Percentiles rank a stretch among this genome's conserved stretches.
Evolutionary conservation across 2,797 vertebrate species (phyloP).

Genomic region (Sciurus vulgaris): DNA sequence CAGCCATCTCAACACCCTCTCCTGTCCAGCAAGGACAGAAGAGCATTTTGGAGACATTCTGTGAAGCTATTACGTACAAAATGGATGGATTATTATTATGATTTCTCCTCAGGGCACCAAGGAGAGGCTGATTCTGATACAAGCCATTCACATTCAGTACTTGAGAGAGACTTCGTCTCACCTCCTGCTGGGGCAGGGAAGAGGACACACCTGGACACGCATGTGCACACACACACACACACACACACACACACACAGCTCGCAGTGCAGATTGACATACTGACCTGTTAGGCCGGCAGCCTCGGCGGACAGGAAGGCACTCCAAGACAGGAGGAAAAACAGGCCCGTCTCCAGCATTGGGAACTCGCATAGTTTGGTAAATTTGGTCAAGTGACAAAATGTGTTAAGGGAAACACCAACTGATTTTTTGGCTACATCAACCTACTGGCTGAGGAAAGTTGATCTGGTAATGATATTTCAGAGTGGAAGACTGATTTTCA

Average conservation of each 20-base stretch:
- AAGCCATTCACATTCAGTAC: background rate
- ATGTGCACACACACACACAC: background rate
- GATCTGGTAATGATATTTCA: background rate
- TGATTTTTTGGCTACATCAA: slow-evolving; percentile 5
- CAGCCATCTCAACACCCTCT: background rate
- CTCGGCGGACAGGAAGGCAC: slow-evolving; percentile 93
- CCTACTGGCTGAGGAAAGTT: background rate
- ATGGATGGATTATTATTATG: slow-evolving; percentile 34
- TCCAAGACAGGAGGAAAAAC: slow-evolving; percentile 94
- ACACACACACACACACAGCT: background rate
- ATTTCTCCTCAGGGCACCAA: background rate
- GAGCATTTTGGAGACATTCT: slow-evolving; percentile 65
- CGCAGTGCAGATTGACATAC: slow-evolving; percentile 40
- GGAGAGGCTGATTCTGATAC: slow-evolving; percentile 8
- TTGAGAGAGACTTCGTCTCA: background rate
- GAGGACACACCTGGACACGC: background rate
- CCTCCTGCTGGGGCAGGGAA: background rate
- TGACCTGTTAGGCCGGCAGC: slow-evolving; percentile 92
- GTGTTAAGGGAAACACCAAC: slow-evolving; percentile 88
- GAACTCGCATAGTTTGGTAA: slow-evolving; percentile 91
- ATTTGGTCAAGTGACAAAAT: slow-evolving; percentile 92
- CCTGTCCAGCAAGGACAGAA: slow-evolving; percentile 36
- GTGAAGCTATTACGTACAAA: slow-evolving; percentile 30
- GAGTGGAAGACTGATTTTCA: background rate
- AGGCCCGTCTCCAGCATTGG: slow-evolving; percentile 92